A percentile compares a stretch with the other conserved stretches of the same genome.
phyloP scores from a whole-genome alignment of 2,888 invertebrate genomes.

The Asteroscopus sphinx region DNA sequence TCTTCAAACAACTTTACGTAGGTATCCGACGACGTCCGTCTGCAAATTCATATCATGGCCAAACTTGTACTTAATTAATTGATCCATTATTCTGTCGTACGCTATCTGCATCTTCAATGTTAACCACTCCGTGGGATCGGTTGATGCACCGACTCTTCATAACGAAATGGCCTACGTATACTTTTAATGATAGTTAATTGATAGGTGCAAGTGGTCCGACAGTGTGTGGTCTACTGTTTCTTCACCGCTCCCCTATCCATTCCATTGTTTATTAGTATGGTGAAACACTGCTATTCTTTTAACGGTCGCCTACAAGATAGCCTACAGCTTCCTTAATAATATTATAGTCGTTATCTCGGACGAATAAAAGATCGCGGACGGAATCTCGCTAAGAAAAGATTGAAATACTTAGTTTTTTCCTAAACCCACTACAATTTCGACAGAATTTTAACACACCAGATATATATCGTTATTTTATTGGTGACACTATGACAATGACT shows the following conservation, averaged over 20 bases:
- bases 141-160: slow-evolving; percentile 43
- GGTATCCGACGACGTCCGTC: slow-evolving; percentile 32
- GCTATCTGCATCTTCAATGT: slow-evolving; percentile 39
- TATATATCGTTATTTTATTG: no score
- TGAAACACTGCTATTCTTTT: slow-evolving; percentile 72
- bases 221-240: slow-evolving; percentile 68
- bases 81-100: slow-evolving; percentile 50
- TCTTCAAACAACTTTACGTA: slow-evolving; percentile 52
- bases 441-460: no score
- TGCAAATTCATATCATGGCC: slow-evolving; percentile 47
- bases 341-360: slow-evolving; percentile 57
- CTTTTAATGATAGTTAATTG: slow-evolving; percentile 70
- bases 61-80: slow-evolving; percentile 52
- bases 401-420: no score
- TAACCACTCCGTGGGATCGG: slow-evolving; percentile 59
- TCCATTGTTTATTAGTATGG: slow-evolving; percentile 71
- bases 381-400: no score
- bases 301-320: slow-evolving; percentile 58
- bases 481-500: no score
- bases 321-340: slow-evolving; percentile 64
- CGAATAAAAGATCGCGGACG: no score
- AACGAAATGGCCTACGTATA: slow-evolving; percentile 56
- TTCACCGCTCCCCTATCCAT: slow-evolving; percentile 64
- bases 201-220: slow-evolving; percentile 63
- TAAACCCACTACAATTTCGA: no score